Evolutionary conservation across 2,888 invertebrate genomes (phyloP).

Genomic region (Mythimna albipuncta): DNA sequence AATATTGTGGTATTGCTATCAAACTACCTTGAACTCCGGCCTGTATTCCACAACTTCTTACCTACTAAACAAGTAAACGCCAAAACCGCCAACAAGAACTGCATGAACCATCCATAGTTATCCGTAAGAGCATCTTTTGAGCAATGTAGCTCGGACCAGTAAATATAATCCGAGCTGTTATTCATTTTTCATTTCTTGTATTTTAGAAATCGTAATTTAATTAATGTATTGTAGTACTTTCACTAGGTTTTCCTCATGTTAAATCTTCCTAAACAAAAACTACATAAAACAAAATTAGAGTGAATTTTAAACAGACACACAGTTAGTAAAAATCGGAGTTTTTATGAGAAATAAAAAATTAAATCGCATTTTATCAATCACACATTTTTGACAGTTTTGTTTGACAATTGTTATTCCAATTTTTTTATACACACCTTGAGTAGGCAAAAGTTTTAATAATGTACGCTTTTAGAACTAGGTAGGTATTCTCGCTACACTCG

Average conservation of each 20-base stretch:
- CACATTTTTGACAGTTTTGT: constrained; percentile 40
- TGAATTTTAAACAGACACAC: constrained; percentile 23
- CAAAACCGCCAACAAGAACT: constrained; percentile 92
- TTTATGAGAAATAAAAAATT: constrained; percentile 12
- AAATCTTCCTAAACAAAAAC: constrained; percentile 11
- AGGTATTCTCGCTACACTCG: constrained; percentile 37
- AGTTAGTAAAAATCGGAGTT: constrained; percentile 24
- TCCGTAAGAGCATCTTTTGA: constrained; percentile 93
- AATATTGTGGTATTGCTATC: constrained; percentile 37
- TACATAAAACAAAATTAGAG: not conserved
- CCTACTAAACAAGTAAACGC: constrained; percentile 94
- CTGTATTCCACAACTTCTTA: constrained; percentile 79
- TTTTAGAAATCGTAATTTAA: constrained; percentile 28
- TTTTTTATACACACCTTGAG: not conserved
- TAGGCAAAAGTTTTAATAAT: not conserved
- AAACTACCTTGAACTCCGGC: constrained; percentile 55
- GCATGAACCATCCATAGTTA: constrained; percentile 94
- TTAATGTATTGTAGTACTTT: constrained; percentile 32
- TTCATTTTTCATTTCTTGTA: constrained; percentile 84
- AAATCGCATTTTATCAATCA: constrained; percentile 21
- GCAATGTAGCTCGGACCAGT: constrained; percentile 91
- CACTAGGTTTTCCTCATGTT: constrained; percentile 41
- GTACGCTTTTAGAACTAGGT: not conserved
- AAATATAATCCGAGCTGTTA: constrained; percentile 84
- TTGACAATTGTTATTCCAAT: constrained; percentile 20